Evolutionary conservation across 2,888 invertebrate species (phyloP), one percentile per base, ranked within the genome.

Genomic region (Marronus borbonicus): DNA sequence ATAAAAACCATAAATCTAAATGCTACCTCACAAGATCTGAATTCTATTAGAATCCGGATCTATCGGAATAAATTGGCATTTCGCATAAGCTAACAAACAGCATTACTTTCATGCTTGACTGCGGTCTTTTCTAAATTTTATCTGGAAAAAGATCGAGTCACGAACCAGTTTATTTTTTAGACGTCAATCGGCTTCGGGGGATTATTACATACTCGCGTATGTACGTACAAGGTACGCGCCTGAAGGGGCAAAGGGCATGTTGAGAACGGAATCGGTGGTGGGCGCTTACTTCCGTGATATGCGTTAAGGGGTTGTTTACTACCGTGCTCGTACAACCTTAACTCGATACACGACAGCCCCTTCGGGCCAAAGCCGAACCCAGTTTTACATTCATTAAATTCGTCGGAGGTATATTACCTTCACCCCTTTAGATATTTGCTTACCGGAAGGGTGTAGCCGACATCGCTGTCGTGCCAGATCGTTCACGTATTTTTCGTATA

Each of bases 321-420:
- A 24, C 20, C 28, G 8, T 14, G 24, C 68, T 28, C 62, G 20
- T 28, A 24, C 68, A 50, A 44, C 72, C 68, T 68, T 68, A 60
- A 74, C 60, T 74, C 72, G 72, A 74, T 74, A 60, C 58, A 74
- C 60, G 60, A 12, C 72, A 44, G 60, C 72, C 68, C 72, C 60
- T 74, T 12, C 24, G 44, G 58, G 60, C 24, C 72, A 20, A 74
- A 60, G 60, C 44, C 72, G 60, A 74, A 60, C 44, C 60, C 44
- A 74, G 72, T 74, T 74, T 74, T 74, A 74, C 72, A 74, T 74
- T 74, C 72, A 74, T 74, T 74, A 74, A 74, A 74, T 60, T 60
- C 72, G 60, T 60, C 39, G 72, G 60, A 74, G 72, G 72, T 74
- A 74, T 60, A 74, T 62, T 74, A 74, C 60, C 39, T n/a, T 58